phyloP scores from a whole-genome alignment of 2,797 vertebrate genomes.

The Siniperca scherzeri region DNA sequence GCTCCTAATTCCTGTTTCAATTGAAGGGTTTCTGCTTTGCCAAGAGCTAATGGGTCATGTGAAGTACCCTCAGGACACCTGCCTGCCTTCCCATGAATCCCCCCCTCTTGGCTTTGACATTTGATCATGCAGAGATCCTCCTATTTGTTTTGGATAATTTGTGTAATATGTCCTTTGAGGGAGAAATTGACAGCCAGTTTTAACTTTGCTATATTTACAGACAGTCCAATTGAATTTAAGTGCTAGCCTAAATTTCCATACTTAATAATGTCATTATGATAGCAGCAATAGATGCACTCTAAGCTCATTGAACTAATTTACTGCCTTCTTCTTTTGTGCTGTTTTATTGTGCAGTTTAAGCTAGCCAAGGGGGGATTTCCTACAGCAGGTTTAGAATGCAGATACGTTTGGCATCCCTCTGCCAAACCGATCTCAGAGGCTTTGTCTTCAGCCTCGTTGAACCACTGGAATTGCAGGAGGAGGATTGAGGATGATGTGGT shows the following conservation, averaged over 20 bases:
- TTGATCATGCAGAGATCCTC: constrained; percentile 75
- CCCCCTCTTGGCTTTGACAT: constrained; percentile 42
- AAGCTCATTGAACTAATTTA: constrained; percentile 70
- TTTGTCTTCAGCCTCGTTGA: constrained; percentile 69
- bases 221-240: constrained; percentile 41
- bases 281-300: constrained; percentile 46
- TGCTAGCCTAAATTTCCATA: constrained; percentile 47
- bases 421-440: constrained; percentile 65
- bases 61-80: constrained; percentile 80
- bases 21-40: constrained; percentile 79
- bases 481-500: constrained; percentile 64
- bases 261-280: constrained; percentile 61
- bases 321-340: constrained; percentile 55
- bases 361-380: constrained; percentile 54
- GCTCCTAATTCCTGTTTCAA: constrained; percentile 76
- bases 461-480: constrained; percentile 55
- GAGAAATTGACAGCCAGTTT: constrained; percentile 14
- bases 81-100: constrained; percentile 56
- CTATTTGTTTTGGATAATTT: constrained; percentile 80
- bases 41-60: constrained; percentile 80
- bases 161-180: constrained; percentile 22
- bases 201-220: constrained; percentile 45
- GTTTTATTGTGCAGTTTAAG: constrained; percentile 62
- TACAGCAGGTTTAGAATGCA: constrained; percentile 61
- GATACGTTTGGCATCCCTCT: constrained; percentile 52